Conservation (phyloP, 2,113 vertebrate genomes). For the Typhlomys cinereus region DNA sequence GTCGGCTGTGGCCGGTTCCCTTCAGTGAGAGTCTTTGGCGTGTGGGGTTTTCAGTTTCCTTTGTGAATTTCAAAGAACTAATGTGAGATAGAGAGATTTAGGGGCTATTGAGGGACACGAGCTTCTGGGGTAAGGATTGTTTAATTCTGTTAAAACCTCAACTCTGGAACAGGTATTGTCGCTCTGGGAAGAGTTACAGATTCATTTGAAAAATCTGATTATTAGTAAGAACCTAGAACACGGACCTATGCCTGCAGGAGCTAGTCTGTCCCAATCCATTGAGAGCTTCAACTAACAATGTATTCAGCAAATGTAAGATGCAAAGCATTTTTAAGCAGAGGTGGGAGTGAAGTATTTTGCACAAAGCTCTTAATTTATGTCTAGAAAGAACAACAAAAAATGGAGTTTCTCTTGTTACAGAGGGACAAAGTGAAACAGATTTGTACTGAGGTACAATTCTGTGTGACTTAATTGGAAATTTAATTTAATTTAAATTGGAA, state of each 20-base stretch:
- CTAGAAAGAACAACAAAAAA: slow-evolving; percentile 29
- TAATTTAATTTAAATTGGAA: slow-evolving; percentile 85
- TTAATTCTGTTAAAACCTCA: slow-evolving; percentile 51
- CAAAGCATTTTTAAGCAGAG: slow-evolving; percentile 34
- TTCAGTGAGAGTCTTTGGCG: neutral
- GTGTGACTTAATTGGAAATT: slow-evolving; percentile 84
- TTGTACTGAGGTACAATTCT: slow-evolving; percentile 78
- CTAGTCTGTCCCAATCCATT: neutral
- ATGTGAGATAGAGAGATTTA: slow-evolving; percentile 28
- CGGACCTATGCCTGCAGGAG: neutral
- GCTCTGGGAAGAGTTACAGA: slow-evolving; percentile 13
- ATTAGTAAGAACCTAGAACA: slow-evolving; percentile 10
- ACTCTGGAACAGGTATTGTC: slow-evolving; percentile 14
- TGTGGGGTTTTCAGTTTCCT: neutral
- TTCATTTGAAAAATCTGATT: slow-evolving; percentile 30
- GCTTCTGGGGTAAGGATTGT: slow-evolving; percentile 36
- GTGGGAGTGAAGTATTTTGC: slow-evolving; percentile 5
- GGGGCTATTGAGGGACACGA: neutral
- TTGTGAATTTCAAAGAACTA: neutral
- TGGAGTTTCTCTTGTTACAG: slow-evolving; percentile 49
- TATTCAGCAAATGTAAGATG: neutral
- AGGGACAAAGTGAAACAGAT: slow-evolving; percentile 58
- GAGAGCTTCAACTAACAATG: neutral
- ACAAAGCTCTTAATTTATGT: slow-evolving; percentile 48
- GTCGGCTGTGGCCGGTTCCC: neutral